Conservation (phyloP, 2,888 invertebrate species). For the Chalcis sispes region DNA sequence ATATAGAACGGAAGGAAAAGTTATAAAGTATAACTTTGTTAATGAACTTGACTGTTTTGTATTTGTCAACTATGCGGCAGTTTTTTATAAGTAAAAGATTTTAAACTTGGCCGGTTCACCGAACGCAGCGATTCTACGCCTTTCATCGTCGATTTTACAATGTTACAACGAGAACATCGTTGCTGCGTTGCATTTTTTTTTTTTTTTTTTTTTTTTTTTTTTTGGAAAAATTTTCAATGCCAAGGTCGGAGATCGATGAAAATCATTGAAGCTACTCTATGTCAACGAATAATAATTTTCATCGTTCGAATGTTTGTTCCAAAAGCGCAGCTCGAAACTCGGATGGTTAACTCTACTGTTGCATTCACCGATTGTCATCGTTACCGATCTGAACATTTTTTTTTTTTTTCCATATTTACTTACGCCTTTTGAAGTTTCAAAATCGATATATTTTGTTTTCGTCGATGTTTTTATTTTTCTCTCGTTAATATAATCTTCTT, state of each 20-base stretch:
- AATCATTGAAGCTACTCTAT: conserved; percentile 27
- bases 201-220: no score
- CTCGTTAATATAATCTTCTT: no score
- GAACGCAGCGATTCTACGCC: neutral
- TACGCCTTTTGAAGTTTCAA: neutral
- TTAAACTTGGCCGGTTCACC: conserved; percentile 18
- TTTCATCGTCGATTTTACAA: neutral
- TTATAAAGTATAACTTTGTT: conserved; percentile 31
- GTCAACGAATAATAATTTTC: conserved; percentile 46
- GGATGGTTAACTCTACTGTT: no score
- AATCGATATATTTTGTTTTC: no score
- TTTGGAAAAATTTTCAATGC: conserved; percentile 47
- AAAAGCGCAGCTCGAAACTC: neutral
- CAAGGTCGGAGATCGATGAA: conserved; percentile 47
- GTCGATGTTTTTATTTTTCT: no score
- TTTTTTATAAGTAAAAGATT: neutral
- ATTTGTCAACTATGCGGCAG: neutral
- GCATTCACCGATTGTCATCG: neutral
- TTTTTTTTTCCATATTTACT: neutral
- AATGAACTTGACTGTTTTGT: conserved; percentile 34
- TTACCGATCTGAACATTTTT: neutral
- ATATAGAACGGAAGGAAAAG: neutral
- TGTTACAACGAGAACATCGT: neutral
- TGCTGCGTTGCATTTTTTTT: neutral
- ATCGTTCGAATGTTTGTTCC: conserved; percentile 24